These are phyloP conservation scores for Troides aeacus DNA, from an alignment of 2,888 invertebrate genomes.

Conservation along the genomic window DNA sequence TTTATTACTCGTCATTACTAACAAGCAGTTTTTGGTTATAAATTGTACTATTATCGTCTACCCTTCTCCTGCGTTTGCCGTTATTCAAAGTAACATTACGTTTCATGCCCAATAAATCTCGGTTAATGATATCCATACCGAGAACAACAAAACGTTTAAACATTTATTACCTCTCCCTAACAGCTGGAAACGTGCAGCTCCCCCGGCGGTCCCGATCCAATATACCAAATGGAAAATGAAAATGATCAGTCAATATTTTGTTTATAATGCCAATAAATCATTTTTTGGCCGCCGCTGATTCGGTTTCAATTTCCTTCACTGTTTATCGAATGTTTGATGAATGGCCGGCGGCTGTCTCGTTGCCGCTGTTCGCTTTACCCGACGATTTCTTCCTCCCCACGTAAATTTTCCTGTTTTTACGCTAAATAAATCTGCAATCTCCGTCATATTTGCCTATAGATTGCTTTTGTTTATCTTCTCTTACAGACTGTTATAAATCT, in stretches of 20 bases:
- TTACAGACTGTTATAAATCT: constrained; percentile 61
- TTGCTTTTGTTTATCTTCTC: constrained; percentile 65
- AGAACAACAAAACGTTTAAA: constrained; percentile 34
- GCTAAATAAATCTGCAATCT: constrained; percentile 72
- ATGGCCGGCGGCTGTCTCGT: constrained; percentile 61
- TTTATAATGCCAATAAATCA: constrained; percentile 77
- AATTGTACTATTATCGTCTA: neutral
- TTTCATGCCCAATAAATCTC: constrained; percentile 23
- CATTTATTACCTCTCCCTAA: constrained; percentile 47
- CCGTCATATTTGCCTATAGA: constrained; percentile 66
- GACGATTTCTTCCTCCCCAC: constrained; percentile 54
- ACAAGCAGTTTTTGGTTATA: neutral
- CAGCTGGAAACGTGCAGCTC: constrained; percentile 46
- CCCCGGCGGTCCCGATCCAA: constrained; percentile 64
- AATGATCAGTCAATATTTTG: constrained; percentile 76
- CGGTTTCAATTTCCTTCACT: constrained; percentile 77
- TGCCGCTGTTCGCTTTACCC: constrained; percentile 62
- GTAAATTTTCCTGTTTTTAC: constrained; percentile 60
- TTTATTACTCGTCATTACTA: too few species aligned
- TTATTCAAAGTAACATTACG: constrained; percentile 9
- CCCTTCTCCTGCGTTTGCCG: neutral
- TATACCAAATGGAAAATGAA: constrained; percentile 70
- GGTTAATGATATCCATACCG: constrained; percentile 19
- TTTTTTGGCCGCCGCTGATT: constrained; percentile 70
- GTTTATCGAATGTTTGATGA: constrained; percentile 78